phyloP scores from a whole-genome alignment of 2,888 invertebrate species.

The Beris chalybata region DNA sequence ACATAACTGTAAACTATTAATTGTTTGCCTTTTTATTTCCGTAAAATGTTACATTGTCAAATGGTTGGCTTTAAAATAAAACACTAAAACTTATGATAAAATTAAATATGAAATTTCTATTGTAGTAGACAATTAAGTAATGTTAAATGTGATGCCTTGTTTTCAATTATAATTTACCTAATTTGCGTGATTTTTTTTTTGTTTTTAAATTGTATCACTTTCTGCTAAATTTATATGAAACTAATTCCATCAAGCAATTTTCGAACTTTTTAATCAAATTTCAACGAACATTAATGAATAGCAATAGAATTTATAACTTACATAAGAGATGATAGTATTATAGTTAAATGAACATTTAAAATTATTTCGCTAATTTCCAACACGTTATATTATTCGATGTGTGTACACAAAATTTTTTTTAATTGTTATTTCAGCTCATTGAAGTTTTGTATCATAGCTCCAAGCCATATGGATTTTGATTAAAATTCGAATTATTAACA shows the following conservation, averaged over 20 bases:
- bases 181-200: neutral
- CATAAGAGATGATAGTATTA: too few species aligned
- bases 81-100: neutral
- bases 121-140: too few species aligned
- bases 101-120: neutral
- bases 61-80: neutral
- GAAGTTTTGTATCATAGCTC: conserved; percentile 13
- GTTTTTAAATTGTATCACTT: neutral
- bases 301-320: too few species aligned
- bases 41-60: neutral
- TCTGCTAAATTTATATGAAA: neutral
- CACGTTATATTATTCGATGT: too few species aligned
- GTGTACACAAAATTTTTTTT: conserved; percentile 5
- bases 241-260: neutral
- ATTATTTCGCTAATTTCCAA: conserved; percentile 4
- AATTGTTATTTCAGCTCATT: conserved; percentile 27
- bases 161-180: conserved; percentile 1
- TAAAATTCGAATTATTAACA: too few species aligned
- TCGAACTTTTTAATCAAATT: neutral
- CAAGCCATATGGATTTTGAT: too few species aligned
- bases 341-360: too few species aligned
- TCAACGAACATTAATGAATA: too few species aligned
- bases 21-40: neutral
- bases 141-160: neutral
- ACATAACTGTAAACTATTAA: neutral